phyloP scores from a whole-genome alignment of 2,888 invertebrate species.

The Trachelus tabidus region DNA sequence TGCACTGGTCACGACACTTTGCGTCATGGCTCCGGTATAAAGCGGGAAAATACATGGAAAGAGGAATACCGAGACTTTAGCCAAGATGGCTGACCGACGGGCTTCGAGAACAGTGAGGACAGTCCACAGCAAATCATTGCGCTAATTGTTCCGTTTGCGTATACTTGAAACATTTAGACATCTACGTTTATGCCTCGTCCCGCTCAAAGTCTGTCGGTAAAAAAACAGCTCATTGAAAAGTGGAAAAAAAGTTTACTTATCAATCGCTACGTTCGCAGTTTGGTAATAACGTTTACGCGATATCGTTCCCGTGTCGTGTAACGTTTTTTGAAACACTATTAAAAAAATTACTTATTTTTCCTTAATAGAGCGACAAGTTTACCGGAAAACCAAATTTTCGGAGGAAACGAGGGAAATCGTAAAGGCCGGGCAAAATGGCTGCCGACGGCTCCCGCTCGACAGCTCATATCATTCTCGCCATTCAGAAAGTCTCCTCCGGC shows the following conservation, averaged over 20 bases:
- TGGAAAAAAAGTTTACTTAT: background rate
- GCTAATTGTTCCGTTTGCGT: background rate
- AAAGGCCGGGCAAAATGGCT: conserved; percentile 3
- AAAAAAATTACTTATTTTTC: background rate
- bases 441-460: background rate
- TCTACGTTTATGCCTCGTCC: background rate
- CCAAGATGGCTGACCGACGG: conserved; percentile 62
- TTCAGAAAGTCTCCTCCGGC: background rate
- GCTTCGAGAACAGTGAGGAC: conserved; percentile 45
- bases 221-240: background rate
- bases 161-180: background rate
- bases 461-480: background rate
- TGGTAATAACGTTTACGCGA: background rate
- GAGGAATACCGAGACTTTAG: conserved; percentile 29
- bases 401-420: background rate
- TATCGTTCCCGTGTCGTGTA: background rate
- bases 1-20: background rate
- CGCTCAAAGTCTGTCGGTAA: background rate
- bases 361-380: background rate
- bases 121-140: conserved; percentile 3
- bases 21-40: background rate
- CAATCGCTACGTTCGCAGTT: background rate
- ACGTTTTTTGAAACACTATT: background rate
- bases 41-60: conserved; percentile 17
- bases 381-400: background rate